phyloP scores from a whole-genome alignment of 2,113 vertebrate species.

The Siniperca chuatsi region DNA sequence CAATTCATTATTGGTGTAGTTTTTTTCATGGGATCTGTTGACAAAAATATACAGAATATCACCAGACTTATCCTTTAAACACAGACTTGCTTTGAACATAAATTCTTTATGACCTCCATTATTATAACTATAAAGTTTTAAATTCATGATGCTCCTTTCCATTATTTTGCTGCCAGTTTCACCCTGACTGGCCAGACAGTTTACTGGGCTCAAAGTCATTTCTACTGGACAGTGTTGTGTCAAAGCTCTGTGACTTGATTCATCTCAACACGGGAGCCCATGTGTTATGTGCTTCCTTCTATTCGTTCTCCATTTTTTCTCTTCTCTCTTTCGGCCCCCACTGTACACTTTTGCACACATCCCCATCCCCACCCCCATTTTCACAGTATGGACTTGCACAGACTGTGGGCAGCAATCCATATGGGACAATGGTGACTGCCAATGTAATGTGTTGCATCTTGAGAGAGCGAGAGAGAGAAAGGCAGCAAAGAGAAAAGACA shows the following conservation, averaged over 20 bases:
- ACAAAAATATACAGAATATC: not conserved
- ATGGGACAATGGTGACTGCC: constrained; percentile 62
- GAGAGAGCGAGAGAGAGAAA: constrained; percentile 20
- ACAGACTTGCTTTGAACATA: not conserved
- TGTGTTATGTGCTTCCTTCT: constrained; percentile 17
- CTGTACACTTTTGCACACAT: constrained; percentile 30
- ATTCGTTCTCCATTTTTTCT: not conserved
- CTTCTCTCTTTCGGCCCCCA: constrained; percentile 8
- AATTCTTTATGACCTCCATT: not conserved
- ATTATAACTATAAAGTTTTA: not conserved
- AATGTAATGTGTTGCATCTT: constrained; percentile 64
- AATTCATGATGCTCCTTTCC: not conserved
- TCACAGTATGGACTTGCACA: constrained; percentile 68
- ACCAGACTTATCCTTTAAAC: not conserved
- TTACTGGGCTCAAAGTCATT: constrained; percentile 2
- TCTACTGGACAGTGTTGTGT: constrained; percentile 2
- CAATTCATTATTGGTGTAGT: not conserved
- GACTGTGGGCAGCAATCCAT: constrained; percentile 64
- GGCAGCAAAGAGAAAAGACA: constrained; percentile 18
- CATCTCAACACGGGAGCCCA: not conserved
- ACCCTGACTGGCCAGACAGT: not conserved
- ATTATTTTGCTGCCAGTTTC: not conserved
- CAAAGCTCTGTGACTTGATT: constrained; percentile 18
- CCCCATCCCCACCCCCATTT: constrained; percentile 41
- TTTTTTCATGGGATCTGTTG: not conserved